phyloP scores from a whole-genome alignment of 2,113 vertebrate species.

The Syngnathoides biaculeatus region DNA sequence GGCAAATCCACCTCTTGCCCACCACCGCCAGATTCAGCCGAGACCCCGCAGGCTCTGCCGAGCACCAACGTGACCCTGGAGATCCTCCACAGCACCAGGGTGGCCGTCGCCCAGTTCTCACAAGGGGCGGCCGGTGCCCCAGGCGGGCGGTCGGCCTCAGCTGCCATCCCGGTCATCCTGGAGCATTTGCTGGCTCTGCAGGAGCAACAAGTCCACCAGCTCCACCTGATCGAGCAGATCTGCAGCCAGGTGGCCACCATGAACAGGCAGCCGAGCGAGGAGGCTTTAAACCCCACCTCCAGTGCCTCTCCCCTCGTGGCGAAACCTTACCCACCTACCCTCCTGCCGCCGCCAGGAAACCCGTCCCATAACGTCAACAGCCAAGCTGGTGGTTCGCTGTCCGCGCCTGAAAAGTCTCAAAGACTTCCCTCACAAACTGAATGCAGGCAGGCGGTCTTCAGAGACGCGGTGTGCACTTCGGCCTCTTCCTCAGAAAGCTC shows the following conservation, averaged over 20 bases:
- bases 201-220: slow-evolving; percentile 94
- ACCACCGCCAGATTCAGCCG: slow-evolving; percentile 60
- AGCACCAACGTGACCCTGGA: slow-evolving; percentile 95
- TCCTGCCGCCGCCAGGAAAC: slow-evolving; percentile 78
- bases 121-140: slow-evolving; percentile 72
- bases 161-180: slow-evolving; percentile 89
- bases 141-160: slow-evolving; percentile 68
- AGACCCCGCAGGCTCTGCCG: slow-evolving; percentile 77
- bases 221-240: slow-evolving; percentile 97
- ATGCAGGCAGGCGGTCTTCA: slow-evolving; percentile 70
- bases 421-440: slow-evolving; percentile 71
- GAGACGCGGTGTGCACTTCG: slow-evolving; percentile 64
- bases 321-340: slow-evolving; percentile 71
- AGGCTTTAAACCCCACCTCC: slow-evolving; percentile 71
- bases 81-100: slow-evolving; percentile 92
- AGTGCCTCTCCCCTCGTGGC: slow-evolving; percentile 65
- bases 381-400: slow-evolving; percentile 60
- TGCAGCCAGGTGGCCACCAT: slow-evolving; percentile 92
- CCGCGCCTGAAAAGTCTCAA: slow-evolving; percentile 69
- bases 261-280: slow-evolving; percentile 80
- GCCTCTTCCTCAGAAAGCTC: slow-evolving; percentile 62
- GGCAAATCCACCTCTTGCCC: slow-evolving; percentile 68
- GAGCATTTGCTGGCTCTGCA: slow-evolving; percentile 92
- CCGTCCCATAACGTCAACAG: slow-evolving; percentile 69
- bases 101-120: slow-evolving; percentile 95